Conservation (phyloP, 2,888 invertebrate species). For the Trissoscelio sp. region DNA sequence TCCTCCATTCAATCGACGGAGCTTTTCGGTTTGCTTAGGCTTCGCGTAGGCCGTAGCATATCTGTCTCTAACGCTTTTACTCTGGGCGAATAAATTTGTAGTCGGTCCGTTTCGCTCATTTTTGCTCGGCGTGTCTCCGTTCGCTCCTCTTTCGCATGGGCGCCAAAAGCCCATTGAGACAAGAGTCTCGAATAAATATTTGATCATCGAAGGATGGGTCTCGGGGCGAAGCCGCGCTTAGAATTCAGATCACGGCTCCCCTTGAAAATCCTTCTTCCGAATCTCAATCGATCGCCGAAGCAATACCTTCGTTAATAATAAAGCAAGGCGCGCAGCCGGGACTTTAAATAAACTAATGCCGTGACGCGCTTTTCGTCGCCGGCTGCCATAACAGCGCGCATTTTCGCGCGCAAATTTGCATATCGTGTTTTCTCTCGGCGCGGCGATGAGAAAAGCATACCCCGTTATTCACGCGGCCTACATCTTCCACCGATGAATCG, state of each 20-base stretch:
- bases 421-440: conserved; percentile 31
- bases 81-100: conserved; percentile 21
- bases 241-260: conserved; percentile 63
- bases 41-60: no score
- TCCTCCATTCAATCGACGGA: conserved; percentile 9
- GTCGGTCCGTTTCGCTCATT: conserved; percentile 27
- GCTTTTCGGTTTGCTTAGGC: conserved; percentile 43
- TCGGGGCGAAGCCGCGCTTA: conserved; percentile 44
- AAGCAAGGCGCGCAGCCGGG: conserved; percentile 35
- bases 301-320: conserved; percentile 58
- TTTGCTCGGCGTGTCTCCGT: conserved; percentile 22
- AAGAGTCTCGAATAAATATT: conserved; percentile 65
- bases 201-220: conserved; percentile 29
- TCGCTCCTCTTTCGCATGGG: conserved; percentile 29
- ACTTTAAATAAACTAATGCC: conserved; percentile 63
- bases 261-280: conserved; percentile 53
- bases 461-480: conserved; percentile 54
- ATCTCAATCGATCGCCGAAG: conserved; percentile 59
- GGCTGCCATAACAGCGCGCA: conserved; percentile 56
- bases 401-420: conserved; percentile 56
- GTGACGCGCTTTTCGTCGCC: conserved; percentile 43
- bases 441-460: conserved; percentile 17
- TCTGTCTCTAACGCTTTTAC: conserved; percentile 14
- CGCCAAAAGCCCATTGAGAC: conserved; percentile 63
- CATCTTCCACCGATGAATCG: conserved; percentile 39